Evolutionary conservation across 37 sponge, comb jelly and placozoan species (phyloP).

Genomic region (Spongia lamella): DNA sequence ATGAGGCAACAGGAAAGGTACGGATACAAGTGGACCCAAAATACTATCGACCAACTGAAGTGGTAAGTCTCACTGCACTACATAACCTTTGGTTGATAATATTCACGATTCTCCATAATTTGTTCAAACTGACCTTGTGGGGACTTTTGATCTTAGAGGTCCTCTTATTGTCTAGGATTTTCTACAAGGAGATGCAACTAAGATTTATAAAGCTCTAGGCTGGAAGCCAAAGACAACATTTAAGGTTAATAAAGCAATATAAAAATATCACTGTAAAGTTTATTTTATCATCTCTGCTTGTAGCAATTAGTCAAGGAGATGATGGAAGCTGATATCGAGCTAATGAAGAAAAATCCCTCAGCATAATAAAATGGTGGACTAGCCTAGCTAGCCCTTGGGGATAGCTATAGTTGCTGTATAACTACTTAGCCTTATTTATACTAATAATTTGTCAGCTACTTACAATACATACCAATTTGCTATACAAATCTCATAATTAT

Average conservation of each 20-base stretch:
- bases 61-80: constrained; percentile 46
- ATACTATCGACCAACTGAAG: constrained; percentile 92
- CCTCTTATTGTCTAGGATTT: constrained; percentile 51
- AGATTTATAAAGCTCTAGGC: constrained; percentile 61
- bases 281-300: neutral
- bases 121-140: neutral
- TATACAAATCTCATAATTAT: too few relatives aligned
- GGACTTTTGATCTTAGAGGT: neutral
- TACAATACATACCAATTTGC: neutral
- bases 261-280: neutral
- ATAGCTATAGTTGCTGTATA: too few relatives aligned
- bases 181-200: constrained; percentile 79
- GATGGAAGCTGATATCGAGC: constrained; percentile 71
- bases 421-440: too few relatives aligned
- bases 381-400: too few relatives aligned
- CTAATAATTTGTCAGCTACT: too few relatives aligned
- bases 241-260: constrained; percentile 18
- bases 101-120: neutral
- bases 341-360: constrained; percentile 67
- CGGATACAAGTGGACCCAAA: constrained; percentile 75
- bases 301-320: constrained; percentile 88
- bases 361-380: too few relatives aligned
- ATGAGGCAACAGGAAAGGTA: constrained; percentile 71
- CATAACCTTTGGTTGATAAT: neutral
- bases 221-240: constrained; percentile 74